Evolutionary conservation across 2,888 invertebrate species (phyloP).

Genomic region (Orthosia incerta): DNA sequence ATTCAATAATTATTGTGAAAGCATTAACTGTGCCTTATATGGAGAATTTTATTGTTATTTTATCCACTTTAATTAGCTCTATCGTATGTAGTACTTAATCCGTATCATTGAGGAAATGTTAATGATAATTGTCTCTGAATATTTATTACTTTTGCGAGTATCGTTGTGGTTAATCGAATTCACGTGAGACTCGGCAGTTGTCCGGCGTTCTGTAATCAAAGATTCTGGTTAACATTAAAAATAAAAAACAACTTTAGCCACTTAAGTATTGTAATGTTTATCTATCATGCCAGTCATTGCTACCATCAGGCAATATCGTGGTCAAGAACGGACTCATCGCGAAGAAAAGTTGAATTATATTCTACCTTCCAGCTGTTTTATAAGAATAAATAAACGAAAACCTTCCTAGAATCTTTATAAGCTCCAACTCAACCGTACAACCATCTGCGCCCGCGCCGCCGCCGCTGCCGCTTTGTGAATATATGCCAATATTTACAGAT

Average conservation of each 20-base stretch:
- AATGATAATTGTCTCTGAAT: conserved; percentile 10
- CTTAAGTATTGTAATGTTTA: background rate
- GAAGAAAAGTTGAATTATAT: background rate
- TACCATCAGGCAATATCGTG: too few species aligned
- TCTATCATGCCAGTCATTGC: background rate
- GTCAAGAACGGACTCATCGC: too few species aligned
- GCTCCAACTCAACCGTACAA: too few species aligned
- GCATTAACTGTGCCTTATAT: conserved; percentile 20
- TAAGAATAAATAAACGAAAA: conserved; percentile 14
- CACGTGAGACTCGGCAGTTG: background rate
- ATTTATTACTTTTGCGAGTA: conserved; percentile 16
- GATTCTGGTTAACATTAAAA: background rate
- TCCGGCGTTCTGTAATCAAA: background rate
- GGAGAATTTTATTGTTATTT: conserved; percentile 27
- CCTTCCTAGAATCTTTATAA: conserved; percentile 22
- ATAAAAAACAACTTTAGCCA: background rate
- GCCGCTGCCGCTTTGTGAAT: too few species aligned
- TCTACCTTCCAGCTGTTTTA: background rate
- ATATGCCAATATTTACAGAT: background rate
- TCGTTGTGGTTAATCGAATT: conserved; percentile 17
- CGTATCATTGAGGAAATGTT: conserved; percentile 34
- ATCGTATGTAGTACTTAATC: conserved; percentile 6
- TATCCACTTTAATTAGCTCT: conserved; percentile 28
- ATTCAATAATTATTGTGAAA: conserved; percentile 28
- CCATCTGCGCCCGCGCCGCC: background rate